These are phyloP conservation scores for Lophotriccus pileatus DNA, from an alignment of 2,797 vertebrate genomes.

Conservation along the genomic window DNA sequence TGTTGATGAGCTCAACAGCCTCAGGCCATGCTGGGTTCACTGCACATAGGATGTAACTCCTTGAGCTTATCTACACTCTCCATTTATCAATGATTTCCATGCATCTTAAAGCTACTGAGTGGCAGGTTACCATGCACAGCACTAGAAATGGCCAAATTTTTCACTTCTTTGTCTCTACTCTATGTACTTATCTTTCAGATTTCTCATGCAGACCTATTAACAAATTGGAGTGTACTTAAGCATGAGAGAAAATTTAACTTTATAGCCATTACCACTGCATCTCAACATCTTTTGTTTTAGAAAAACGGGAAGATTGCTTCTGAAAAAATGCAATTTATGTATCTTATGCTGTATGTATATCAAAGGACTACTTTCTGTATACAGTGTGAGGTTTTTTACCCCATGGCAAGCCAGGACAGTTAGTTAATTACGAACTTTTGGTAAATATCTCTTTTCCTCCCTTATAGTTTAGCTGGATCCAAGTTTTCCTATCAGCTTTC, in stretches of 20 bases:
- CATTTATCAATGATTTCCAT: background rate
- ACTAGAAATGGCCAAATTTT: background rate
- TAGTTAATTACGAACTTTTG: constrained; percentile 1
- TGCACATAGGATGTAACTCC: rapidly evolving
- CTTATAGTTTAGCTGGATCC: background rate
- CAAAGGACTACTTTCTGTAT: background rate
- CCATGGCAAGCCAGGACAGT: background rate
- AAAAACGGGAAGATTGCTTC: background rate
- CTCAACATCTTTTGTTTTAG: background rate
- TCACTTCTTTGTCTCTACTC: background rate
- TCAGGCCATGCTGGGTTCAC: rapidly evolving
- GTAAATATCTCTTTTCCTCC: background rate
- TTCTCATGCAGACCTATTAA: background rate
- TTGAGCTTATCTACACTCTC: background rate
- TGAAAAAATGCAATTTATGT: background rate
- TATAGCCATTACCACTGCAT: background rate
- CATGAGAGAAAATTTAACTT: background rate
- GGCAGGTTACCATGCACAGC: background rate
- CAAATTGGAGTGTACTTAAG: background rate
- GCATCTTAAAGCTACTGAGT: background rate
- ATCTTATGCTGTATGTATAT: background rate
- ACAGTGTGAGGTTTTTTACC: background rate
- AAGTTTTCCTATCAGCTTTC: background rate
- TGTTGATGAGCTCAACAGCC: background rate
- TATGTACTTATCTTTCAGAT: background rate